phyloP scores from a whole-genome alignment of 2,113 vertebrate species.

The Turnix velox region DNA sequence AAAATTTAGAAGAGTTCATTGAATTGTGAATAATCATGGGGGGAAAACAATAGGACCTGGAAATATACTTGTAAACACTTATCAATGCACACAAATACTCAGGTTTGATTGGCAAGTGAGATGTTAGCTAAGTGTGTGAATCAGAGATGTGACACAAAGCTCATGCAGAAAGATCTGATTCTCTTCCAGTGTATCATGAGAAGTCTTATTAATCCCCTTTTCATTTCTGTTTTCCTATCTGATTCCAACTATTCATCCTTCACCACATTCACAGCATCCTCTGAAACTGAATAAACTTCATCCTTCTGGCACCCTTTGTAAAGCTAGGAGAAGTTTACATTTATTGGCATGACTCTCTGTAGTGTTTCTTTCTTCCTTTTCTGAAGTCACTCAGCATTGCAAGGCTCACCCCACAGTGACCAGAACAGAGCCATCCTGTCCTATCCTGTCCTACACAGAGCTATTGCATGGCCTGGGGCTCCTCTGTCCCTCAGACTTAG shows the following conservation, averaged over 20 bases:
- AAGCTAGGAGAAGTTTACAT: neutral
- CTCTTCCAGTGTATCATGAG: neutral
- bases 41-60: neutral
- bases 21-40: neutral
- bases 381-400: neutral
- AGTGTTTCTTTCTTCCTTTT: neutral
- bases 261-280: fast-evolving
- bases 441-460: neutral
- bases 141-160: neutral
- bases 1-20: neutral
- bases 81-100: neutral
- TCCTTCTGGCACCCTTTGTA: neutral
- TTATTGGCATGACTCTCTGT: neutral
- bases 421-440: neutral
- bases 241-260: neutral
- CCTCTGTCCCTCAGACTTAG: neutral
- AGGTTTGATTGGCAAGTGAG: neutral
- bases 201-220: neutral
- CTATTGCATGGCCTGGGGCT: neutral
- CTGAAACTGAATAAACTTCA: neutral
- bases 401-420: neutral
- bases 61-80: neutral
- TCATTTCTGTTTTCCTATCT: neutral
- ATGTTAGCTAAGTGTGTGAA: neutral
- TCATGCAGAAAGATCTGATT: neutral